Conservation (phyloP, 2,888 invertebrate genomes). For the Timema podura region DNA sequence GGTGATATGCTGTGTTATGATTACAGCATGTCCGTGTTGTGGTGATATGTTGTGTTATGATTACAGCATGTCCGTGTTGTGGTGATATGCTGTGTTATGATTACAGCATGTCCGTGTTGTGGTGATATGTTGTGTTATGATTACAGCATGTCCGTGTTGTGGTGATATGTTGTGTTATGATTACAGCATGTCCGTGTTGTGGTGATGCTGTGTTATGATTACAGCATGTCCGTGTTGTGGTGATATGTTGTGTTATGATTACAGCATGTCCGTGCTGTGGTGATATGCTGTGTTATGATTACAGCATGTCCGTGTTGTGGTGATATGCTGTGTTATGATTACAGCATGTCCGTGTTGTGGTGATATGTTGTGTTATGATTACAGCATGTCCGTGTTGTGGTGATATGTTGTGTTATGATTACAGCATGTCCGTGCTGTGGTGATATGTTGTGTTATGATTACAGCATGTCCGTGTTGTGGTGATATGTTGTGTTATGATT, state of each 20-base stretch:
- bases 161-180: no score
- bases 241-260: slow-evolving; percentile 21
- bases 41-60: no score
- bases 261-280: slow-evolving; percentile 83
- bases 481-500: slow-evolving; percentile 21
- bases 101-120: slow-evolving; percentile 77
- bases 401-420: slow-evolving; percentile 21
- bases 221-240: slow-evolving; percentile 83
- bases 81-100: no score
- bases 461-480: slow-evolving; percentile 83
- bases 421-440: slow-evolving; percentile 83
- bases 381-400: slow-evolving; percentile 83
- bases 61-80: slow-evolving; percentile 77
- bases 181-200: slow-evolving; percentile 77
- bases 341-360: slow-evolving; percentile 83
- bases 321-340: slow-evolving; percentile 21
- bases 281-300: slow-evolving; percentile 21
- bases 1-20: no score
- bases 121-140: no score
- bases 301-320: slow-evolving; percentile 83
- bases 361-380: slow-evolving; percentile 21
- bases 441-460: slow-evolving; percentile 21
- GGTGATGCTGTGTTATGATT: slow-evolving; percentile 21
- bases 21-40: slow-evolving; percentile 77
- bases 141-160: slow-evolving; percentile 77